Percentiles rank a stretch among this genome's conserved stretches.
Conservation (phyloP, 2,888 invertebrate species). For the Ophraella communa region DNA sequence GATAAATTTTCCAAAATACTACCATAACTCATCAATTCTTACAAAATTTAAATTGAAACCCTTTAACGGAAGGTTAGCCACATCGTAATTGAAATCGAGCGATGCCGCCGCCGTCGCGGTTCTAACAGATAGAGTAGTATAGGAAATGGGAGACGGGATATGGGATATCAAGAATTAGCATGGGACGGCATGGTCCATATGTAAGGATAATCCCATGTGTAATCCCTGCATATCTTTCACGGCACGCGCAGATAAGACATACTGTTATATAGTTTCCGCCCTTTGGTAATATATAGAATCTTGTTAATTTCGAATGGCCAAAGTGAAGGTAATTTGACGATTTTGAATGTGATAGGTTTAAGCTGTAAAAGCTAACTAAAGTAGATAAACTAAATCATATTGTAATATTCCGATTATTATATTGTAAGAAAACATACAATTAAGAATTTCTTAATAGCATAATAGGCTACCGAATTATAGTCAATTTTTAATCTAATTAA, state of each 20-base stretch:
- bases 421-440: too few species aligned
- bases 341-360: too few species aligned
- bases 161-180: conserved; percentile 53
- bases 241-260: conserved; percentile 40
- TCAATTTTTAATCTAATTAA: too few species aligned
- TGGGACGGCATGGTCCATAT: conserved; percentile 55
- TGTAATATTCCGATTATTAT: too few species aligned
- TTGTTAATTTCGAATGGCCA: background rate
- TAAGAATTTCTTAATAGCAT: too few species aligned
- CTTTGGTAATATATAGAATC: conserved; percentile 30
- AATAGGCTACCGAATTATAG: too few species aligned
- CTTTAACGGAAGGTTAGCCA: conserved; percentile 15
- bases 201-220: conserved; percentile 59
- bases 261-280: conserved; percentile 40
- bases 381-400: too few species aligned
- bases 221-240: conserved; percentile 54
- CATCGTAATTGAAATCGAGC: conserved; percentile 41
- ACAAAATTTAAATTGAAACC: conserved; percentile 8
- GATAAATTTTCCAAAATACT: background rate
- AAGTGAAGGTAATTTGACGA: too few species aligned
- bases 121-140: conserved; percentile 38
- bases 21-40: background rate
- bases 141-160: conserved; percentile 38
- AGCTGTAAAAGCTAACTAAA: too few species aligned
- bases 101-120: background rate